These are phyloP conservation scores for Vipera latastei DNA, from an alignment of 2,797 vertebrate species.

Conservation along the genomic window DNA sequence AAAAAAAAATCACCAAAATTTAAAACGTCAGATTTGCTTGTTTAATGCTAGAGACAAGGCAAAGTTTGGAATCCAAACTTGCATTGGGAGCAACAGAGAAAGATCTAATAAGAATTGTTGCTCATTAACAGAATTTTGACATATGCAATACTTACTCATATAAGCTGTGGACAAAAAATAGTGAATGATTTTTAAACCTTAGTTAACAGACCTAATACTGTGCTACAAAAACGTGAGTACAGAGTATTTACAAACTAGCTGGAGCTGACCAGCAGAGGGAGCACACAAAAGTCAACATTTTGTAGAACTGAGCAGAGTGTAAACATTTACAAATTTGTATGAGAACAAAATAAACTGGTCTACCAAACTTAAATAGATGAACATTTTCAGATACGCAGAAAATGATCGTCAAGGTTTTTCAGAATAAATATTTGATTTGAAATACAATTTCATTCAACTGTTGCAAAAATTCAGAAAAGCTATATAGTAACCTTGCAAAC, in stretches of 20 bases:
- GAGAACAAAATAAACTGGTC: background rate
- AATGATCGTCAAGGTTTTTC: fast-evolving
- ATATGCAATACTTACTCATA: background rate
- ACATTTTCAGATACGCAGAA: background rate
- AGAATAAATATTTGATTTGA: background rate
- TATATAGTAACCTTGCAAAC: background rate
- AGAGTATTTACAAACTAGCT: background rate
- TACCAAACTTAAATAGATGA: background rate
- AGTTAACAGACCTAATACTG: background rate
- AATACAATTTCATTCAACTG: background rate
- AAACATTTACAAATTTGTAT: background rate
- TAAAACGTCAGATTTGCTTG: background rate
- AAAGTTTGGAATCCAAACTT: background rate
- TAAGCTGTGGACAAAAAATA: background rate
- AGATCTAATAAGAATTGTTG: background rate
- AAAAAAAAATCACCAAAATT: background rate
- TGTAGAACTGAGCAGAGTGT: background rate
- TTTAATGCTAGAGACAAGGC: background rate
- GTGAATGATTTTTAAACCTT: background rate
- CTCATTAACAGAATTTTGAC: background rate
- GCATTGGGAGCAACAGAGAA: background rate
- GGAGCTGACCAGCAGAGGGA: conserved; percentile 30
- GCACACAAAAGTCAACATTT: fast-evolving
- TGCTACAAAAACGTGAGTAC: background rate
- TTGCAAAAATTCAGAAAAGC: background rate